Evolutionary conservation across 2,888 invertebrate genomes (phyloP), one percentile per base, ranked within the genome.

Genomic region (Himalopsyche kuldschensis): DNA sequence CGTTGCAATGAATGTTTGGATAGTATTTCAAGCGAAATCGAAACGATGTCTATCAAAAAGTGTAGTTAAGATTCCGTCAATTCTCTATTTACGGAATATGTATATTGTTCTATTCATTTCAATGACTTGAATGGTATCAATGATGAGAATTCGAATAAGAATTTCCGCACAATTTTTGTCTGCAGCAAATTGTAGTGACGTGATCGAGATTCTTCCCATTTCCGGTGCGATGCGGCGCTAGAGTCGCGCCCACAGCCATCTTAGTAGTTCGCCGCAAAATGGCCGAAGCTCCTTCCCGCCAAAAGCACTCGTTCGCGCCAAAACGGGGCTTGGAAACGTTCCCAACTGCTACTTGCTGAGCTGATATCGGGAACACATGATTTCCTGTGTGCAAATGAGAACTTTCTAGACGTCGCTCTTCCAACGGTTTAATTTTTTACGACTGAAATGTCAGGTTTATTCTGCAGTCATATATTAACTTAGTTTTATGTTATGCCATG

Each of bases 301-400:
- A 81, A 81, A 81, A 81, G 76, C 63, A 76, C 24, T 82, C 55
- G 75, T 76, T 80, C 76, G 76, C 41, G 75, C 80, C 76, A 76
- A 75, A 75, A 27, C 63, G 77, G 31, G 55, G 47, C 32, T 35
- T 47, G 75, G 81, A 69, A 76, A 47, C 78, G 46, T 55, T 79
- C 78, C 76, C 82, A 79, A 81, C 55, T 31, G 47, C 69, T 69
- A 30, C 80, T 47, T 35, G 41, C 78, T 48, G 84, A 47, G 55
- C 82, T 69, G 79, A 75, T 84, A 82, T 82, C 82, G 48, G 81
- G 63, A 75, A 76, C 82, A 79, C 82, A 82, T 77, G 84, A 84
- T 84, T 84, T 84, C 84, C 84, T 79, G 82, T 80, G 48, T 55
- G 80, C 76, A 84, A 84, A 84, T 82, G 84, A 84, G 76, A 84